Evolutionary conservation across 2,888 invertebrate species (phyloP), one percentile per base, ranked within the genome.

Genomic region (Ischnus inquisitorius): DNA sequence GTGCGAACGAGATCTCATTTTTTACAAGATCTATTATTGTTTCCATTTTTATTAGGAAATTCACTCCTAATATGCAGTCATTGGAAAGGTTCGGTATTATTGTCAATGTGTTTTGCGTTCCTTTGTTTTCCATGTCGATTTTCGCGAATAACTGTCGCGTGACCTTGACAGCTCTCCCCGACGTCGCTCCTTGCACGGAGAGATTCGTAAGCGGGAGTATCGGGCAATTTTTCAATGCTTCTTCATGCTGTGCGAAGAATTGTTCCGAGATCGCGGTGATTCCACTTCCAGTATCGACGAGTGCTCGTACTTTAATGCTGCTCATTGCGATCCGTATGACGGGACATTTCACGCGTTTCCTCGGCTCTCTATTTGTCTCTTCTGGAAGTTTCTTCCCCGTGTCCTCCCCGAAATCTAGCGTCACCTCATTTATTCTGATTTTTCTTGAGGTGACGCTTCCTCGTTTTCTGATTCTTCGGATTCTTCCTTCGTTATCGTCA

Each of bases 401-500:
- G 4, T 34, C 34, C 34, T 34, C 34, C 4, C 34, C 34, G 39
- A 6, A 34, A 8, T 51, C 64, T 6, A 79, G 25, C 71, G 64
- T 79, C 79, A 79, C 71, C 71, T 64, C 64, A 12, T 10, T 62
- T 6, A 78, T 19, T 3, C 1, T 14, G 14, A 19, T 8, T 1
- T 28, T 1, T 6, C 41, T 51, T 3, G 39, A 62, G 78, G 69
- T 69, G 78, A 71, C 64, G 78, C 12, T 3, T 0, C 14, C 25
- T 51, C 48, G 78, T 78, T 78, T 78, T 25, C 78, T 69, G 16
- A 14, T 0, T 41, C 34, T 3, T 64, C 51, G 4, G 14, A 3
- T 1, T 28, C 28, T 4, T 10, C 57, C 6, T n/a, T n/a, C n/a
- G n/a, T n/a, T n/a, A n/a, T n/a, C n/a, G n/a, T n/a, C n/a, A n/a